Percentiles rank a stretch among this genome's conserved stretches.
Conservation (phyloP, 2,888 invertebrate species). For the Sycophila texana region DNA sequence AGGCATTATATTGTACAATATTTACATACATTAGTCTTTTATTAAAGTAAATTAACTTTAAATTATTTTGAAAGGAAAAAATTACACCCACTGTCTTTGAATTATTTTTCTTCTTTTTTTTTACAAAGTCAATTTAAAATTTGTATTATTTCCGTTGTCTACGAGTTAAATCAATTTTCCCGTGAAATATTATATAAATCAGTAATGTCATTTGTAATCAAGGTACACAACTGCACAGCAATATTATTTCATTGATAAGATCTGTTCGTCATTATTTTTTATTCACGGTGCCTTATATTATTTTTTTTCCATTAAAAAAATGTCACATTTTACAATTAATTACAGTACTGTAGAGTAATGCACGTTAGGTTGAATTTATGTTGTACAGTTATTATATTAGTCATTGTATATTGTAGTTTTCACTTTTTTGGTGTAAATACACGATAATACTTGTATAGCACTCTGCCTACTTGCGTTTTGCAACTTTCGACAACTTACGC, state of each 20-base stretch:
- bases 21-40: not conserved
- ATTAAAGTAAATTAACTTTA: not conserved
- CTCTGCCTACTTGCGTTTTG: too few relatives aligned
- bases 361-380: too few relatives aligned
- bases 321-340: not conserved
- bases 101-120: too few relatives aligned
- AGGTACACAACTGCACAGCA: not conserved
- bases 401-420: too few relatives aligned
- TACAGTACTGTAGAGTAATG: not conserved
- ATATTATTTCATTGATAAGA: not conserved
- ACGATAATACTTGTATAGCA: not conserved
- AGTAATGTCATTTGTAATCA: slow-evolving; percentile 24
- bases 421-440: not conserved
- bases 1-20: not conserved
- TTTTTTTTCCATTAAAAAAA: not conserved
- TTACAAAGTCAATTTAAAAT: not conserved
- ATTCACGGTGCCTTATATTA: too few relatives aligned
- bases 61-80: too few relatives aligned
- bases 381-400: too few relatives aligned
- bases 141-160: not conserved
- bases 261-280: not conserved
- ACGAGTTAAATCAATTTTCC: too few relatives aligned
- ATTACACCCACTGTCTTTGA: too few relatives aligned
- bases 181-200: slow-evolving; percentile 2
- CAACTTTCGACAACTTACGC: too few relatives aligned